Evolutionary conservation across 53 echinoderm and acorn worm species (phyloP).

Genomic region (Temnopleurus reevesii): DNA sequence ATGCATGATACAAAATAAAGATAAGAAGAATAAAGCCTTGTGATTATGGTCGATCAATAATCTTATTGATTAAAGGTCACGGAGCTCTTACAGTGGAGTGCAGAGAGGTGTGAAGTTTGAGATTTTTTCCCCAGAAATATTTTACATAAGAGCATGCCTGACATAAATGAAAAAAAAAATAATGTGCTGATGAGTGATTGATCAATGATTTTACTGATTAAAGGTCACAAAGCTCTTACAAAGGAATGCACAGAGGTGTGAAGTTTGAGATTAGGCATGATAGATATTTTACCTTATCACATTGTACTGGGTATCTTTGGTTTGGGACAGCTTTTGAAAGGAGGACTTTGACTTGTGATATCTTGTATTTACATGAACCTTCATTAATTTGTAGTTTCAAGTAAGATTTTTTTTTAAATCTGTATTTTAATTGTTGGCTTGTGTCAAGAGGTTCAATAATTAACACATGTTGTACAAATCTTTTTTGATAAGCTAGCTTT

Average conservation of each 20-base stretch:
- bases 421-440: not conserved
- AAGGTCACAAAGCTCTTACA: not conserved
- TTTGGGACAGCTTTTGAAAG: not conserved
- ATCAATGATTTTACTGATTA: no score
- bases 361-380: not conserved
- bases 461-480: not conserved
- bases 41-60: no score
- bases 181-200: no score
- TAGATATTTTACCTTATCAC: not conserved
- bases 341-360: slow-evolving; percentile 24
- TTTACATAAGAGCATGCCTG: no score
- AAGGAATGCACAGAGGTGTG: not conserved
- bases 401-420: not conserved
- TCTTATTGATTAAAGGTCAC: no score
- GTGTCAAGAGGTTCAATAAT: not conserved
- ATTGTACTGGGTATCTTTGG: not conserved
- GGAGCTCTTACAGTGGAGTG: no score
- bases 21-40: no score
- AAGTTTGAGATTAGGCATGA: not conserved
- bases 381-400: not conserved
- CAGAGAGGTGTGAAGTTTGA: no score
- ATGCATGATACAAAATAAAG: no score
- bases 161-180: no score
- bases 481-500: no score
- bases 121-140: no score